Conservation (phyloP, 2,888 invertebrate species). For the Euzophera pinguis region DNA sequence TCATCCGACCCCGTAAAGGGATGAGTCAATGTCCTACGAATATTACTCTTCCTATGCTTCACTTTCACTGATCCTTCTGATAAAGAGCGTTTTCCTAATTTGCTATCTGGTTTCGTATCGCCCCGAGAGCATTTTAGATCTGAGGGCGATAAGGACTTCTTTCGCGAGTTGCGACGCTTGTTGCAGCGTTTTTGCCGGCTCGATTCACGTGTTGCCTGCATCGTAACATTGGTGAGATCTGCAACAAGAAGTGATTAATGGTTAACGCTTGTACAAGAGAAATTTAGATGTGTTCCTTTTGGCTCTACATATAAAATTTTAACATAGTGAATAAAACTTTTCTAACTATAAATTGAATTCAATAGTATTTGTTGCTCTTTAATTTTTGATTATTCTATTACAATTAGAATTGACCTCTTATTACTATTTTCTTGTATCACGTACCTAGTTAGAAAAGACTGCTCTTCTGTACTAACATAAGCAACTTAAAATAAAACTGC, state of each 20-base stretch:
- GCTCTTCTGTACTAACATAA: not conserved
- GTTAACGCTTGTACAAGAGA: slow-evolving; percentile 12
- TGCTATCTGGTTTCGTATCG: slow-evolving; percentile 58
- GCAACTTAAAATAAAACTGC: not conserved
- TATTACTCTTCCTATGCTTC: slow-evolving; percentile 72
- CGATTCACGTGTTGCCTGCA: slow-evolving; percentile 71
- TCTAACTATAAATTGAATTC: too few relatives aligned
- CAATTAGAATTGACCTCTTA: too few relatives aligned
- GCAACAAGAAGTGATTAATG: slow-evolving; percentile 35
- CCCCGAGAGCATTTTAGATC: slow-evolving; percentile 61
- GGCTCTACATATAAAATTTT: not conserved
- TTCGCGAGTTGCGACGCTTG: slow-evolving; percentile 72
- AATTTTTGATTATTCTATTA: too few relatives aligned
- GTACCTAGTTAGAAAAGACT: too few relatives aligned
- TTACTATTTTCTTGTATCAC: too few relatives aligned
- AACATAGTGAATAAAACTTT: not conserved
- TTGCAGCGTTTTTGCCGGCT: slow-evolving; percentile 69
- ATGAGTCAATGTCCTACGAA: slow-evolving; percentile 72
- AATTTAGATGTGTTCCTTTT: not conserved
- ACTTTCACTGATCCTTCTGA: slow-evolving; percentile 73
- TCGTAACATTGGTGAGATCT: slow-evolving; percentile 64
- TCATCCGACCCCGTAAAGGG: slow-evolving; percentile 64
- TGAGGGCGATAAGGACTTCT: slow-evolving; percentile 74
- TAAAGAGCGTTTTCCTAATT: slow-evolving; percentile 60
- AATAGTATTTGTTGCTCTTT: not conserved